Evolutionary conservation across 2,797 vertebrate genomes (phyloP), one percentile per base, ranked within the genome.

Genomic region (Anabas testudineus): DNA sequence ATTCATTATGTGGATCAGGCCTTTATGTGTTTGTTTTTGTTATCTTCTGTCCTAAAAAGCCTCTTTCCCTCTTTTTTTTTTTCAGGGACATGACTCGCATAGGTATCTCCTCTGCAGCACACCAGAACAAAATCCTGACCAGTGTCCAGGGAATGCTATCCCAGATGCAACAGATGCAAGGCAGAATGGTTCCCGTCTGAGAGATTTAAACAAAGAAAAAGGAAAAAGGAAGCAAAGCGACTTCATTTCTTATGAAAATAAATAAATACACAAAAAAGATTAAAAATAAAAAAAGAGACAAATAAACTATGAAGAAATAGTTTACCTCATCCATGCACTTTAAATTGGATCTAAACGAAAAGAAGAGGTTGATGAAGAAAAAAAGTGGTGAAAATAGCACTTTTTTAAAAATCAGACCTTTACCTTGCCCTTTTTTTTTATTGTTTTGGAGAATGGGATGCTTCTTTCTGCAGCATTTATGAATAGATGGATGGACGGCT

Each of bases 311-410:
- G 86, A 90, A 95, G 93, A 95, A 95, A 96, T 98, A 96, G 95
- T 98, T 98, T 96, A 98, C 97, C 96, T 98, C 97, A 97, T 97
- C 94, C 96, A 95, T 96, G 98, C 98, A 99, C 98, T 99, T 99
- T 99, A 93, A 99, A 97, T 92, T 90, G 85, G 92, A 93, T 92
- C 62, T 85, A 83, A 88, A 90, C 82, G 73, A 87, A 91, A 85
- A 87, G 71, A 84, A 75, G 84, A 88, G 41, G 76, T 67, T 65
- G 80, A 87, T 81, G 81, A 81, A 86, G 86, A 88, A 76, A 83
- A 86, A 90, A 88, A 86, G 93, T 92, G 90, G 77, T 78, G 94
- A 95, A 95, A 96, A 95, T 91, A 95, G 96, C 96, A 97, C 96
- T 97, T 98, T 97, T 96, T 94, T 4, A 52, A 52, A n/a, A 48